These are phyloP conservation scores for Portunus trituberculatus DNA, from an alignment of 1,140 invertebrate species.

Conservation along the genomic window DNA sequence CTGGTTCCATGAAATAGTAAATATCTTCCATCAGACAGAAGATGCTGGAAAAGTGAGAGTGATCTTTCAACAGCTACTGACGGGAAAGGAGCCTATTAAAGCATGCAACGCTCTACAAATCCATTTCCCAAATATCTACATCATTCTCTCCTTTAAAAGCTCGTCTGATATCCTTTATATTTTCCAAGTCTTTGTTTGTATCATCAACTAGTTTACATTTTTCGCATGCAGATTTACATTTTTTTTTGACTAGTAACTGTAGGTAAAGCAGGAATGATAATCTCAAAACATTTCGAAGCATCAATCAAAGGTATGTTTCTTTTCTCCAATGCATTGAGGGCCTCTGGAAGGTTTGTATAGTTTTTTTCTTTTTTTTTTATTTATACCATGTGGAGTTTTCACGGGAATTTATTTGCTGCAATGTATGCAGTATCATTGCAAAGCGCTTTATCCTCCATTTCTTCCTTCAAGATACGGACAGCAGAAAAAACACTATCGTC, in stretches of 20 bases:
- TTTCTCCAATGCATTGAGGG: constrained; percentile 1
- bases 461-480: not conserved
- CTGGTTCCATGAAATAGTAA: too few relatives aligned
- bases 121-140: not conserved
- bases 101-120: not conserved
- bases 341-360: too few relatives aligned
- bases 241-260: not conserved
- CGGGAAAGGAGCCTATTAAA: too few relatives aligned
- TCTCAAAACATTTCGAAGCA: constrained; percentile 27
- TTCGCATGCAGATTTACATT: constrained; percentile 12
- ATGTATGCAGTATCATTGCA: constrained; percentile 23
- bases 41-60: too few relatives aligned
- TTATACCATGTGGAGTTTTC: too few relatives aligned
- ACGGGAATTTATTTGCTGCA: too few relatives aligned
- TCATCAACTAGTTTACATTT: constrained; percentile 27
- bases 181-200: constrained; percentile 1
- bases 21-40: too few relatives aligned
- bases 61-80: too few relatives aligned
- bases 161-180: not conserved
- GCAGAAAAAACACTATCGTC: too few relatives aligned
- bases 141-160: not conserved
- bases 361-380: too few relatives aligned
- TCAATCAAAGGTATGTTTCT: too few relatives aligned
- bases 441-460: not conserved
- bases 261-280: not conserved